A percentile compares a stretch with the other conserved stretches of the same genome.
Evolutionary conservation across 2,113 vertebrate species (phyloP).

Genomic region (Numida meleagris): DNA sequence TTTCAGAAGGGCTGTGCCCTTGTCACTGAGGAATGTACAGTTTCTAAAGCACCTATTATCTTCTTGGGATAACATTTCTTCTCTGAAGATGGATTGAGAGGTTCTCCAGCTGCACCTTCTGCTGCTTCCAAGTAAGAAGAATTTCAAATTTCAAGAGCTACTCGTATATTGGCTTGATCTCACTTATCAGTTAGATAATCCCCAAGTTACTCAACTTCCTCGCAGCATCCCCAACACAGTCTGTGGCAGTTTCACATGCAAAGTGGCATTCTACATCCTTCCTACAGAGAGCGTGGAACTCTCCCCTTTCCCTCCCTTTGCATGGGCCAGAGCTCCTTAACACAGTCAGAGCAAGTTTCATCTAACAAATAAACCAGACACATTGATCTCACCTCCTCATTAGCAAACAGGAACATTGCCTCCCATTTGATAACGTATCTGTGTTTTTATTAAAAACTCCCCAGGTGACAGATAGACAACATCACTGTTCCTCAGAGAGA

Average conservation of each 20-base stretch:
- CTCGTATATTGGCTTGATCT: background rate
- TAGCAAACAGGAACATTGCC: background rate
- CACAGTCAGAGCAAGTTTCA: background rate
- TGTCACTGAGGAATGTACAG: background rate
- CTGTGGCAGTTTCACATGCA: background rate
- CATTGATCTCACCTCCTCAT: background rate
- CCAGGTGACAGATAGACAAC: background rate
- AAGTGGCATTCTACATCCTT: background rate
- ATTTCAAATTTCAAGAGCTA: background rate
- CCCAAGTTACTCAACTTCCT: background rate
- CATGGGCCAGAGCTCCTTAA: background rate
- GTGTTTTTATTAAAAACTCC: background rate
- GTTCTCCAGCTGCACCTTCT: background rate
- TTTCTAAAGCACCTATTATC: background rate
- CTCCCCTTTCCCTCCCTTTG: background rate
- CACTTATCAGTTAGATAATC: fast-evolving
- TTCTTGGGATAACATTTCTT: background rate
- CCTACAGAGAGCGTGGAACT: background rate
- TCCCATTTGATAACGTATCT: background rate
- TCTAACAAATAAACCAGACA: background rate
- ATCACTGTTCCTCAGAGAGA: background rate
- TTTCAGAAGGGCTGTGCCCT: background rate
- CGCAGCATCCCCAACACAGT: background rate
- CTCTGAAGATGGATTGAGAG: background rate
- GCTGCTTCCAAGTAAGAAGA: background rate